Conservation (phyloP, 2,797 vertebrate species). For the Leptoclinus maculatus region DNA sequence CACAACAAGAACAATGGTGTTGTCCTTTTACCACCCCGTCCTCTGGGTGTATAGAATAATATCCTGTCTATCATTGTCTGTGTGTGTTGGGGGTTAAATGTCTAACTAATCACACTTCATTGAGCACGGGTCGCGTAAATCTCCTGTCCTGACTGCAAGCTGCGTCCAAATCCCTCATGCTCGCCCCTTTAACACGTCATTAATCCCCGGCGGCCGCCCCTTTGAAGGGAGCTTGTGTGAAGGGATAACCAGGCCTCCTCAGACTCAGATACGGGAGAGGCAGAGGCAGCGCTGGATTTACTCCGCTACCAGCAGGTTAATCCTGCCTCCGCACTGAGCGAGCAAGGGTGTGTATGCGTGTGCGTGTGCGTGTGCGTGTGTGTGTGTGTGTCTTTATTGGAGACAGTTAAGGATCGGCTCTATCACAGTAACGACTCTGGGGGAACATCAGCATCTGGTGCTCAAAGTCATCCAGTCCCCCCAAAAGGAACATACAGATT, state of each 20-base stretch:
- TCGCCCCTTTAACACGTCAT: slow-evolving; percentile 79
- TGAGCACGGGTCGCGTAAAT: slow-evolving; percentile 66
- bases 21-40: slow-evolving; percentile 31
- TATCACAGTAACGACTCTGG: slow-evolving; percentile 74
- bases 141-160: slow-evolving; percentile 75
- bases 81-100: slow-evolving; percentile 41
- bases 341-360: slow-evolving; percentile 20
- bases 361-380: slow-evolving; percentile 49
- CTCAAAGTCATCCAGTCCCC: slow-evolving; percentile 79
- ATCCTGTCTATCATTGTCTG: slow-evolving; percentile 45
- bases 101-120: slow-evolving; percentile 71
- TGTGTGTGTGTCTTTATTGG: slow-evolving; percentile 68
- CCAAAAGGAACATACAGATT: slow-evolving; percentile 69
- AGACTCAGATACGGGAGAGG: slow-evolving; percentile 67
- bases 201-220: slow-evolving; percentile 71
- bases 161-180: slow-evolving; percentile 71
- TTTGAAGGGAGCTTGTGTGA: slow-evolving; percentile 74
- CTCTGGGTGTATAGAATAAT: slow-evolving; percentile 44
- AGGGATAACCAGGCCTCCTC: slow-evolving; percentile 78
- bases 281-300: slow-evolving; percentile 70
- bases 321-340: slow-evolving; percentile 68
- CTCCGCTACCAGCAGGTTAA: slow-evolving; percentile 76
- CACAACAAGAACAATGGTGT: slow-evolving; percentile 24
- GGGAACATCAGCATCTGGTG: slow-evolving; percentile 81
- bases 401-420: slow-evolving; percentile 78